phyloP scores from a whole-genome alignment of 2,888 invertebrate genomes.

The Nomada goodeniana region DNA sequence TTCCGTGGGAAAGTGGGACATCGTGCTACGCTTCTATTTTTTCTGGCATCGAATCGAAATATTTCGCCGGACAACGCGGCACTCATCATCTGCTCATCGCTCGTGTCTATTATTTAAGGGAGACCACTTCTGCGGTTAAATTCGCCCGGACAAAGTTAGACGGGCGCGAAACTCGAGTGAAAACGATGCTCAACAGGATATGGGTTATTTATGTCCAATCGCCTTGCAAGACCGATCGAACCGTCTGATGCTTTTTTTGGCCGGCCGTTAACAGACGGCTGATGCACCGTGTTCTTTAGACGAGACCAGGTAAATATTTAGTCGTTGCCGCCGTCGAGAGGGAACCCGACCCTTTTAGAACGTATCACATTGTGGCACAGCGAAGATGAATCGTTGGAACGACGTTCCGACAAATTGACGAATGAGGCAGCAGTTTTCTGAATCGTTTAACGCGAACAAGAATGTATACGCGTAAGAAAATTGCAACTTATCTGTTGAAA shows the following conservation, averaged over 20 bases:
- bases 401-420: neutral
- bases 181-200: neutral
- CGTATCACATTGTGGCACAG: neutral
- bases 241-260: slow-evolving; percentile 52
- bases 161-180: neutral
- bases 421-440: neutral
- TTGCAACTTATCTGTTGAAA: neutral
- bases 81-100: slow-evolving; percentile 11
- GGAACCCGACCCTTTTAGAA: neutral
- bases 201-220: slow-evolving; percentile 52
- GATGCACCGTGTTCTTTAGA: slow-evolving; percentile 1
- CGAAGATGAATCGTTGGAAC: neutral
- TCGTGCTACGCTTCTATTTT: neutral
- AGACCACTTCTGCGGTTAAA: slow-evolving; percentile 2
- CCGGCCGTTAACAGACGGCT: slow-evolving; percentile 26
- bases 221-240: slow-evolving; percentile 47
- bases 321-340: neutral
- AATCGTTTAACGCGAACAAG: neutral
- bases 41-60: neutral
- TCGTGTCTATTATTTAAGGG: slow-evolving; percentile 34
- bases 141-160: slow-evolving; percentile 28
- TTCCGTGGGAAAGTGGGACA: neutral
- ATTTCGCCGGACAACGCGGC: slow-evolving; percentile 4
- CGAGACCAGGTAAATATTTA: slow-evolving; percentile 42
- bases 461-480: neutral